Base-by-base conservation (phyloP, 2,113 vertebrate genomes). In the Pantherophis guttatus region DNA sequence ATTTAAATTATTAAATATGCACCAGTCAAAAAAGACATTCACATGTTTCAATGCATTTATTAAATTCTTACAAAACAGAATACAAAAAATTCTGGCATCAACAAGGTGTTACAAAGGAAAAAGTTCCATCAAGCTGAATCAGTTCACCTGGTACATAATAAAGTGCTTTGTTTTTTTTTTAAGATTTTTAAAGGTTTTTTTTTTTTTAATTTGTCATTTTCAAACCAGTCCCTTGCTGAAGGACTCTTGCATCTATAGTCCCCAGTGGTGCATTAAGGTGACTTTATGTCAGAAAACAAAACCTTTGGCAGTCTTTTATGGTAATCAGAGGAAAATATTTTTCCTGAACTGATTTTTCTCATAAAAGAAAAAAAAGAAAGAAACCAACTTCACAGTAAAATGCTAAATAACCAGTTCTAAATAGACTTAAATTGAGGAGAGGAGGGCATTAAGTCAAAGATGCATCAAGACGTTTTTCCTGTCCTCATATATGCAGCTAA, bases 31-130 rank as follows among this genome's bases (percentile, higher is more conserved):
- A 44, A 7, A 70, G 29, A 26, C 3, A 19, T 62, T 0, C 0
- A 55, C 87, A 70, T 91, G 90, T 96, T 98, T 98, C 96, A 98
- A 98, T 97, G 98, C 97, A 97, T 98, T 99, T 98, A 99, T 99
- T 99, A 98, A 98, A 98, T 98, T 98, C 98, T 98, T 98, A 98
- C 96, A 99, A 99, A 99, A 99, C 97, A 98, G 97, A 98, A 99
- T 99, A 99, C 98, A 99, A 99, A 99, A 99, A 99, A 99, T 98
- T 98, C 98, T 98, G 98, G 98, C 97, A 97, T 98, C 97, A 98
- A 98, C 98, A 95, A 93, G 97, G 96, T 96, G 97, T 97, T 97
- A 97, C 95, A 95, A 97, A 97, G 97, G 96, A 97, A 97, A 97
- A 90, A 96, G 96, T 95, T 98, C 96, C 98, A 95, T 97, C 98